Evolutionary conservation across 1,140 invertebrate species (phyloP), one percentile per base, ranked within the genome.

Genomic region (Penaeus vannamei): DNA sequence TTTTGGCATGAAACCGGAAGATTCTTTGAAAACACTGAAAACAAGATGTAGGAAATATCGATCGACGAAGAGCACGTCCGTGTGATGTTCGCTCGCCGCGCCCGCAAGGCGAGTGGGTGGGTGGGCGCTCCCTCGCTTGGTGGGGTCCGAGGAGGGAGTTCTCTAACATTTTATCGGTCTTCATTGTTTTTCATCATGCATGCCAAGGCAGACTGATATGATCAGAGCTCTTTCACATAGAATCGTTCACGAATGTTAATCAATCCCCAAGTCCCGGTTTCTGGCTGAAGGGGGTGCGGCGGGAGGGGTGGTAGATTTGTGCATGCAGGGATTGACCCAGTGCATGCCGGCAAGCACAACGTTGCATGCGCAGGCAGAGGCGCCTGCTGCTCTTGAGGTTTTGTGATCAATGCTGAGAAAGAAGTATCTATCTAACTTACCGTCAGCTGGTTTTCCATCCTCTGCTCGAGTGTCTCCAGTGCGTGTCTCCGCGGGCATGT

Each of bases 261-360:
- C 53, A 53, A 53, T 53, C 53, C 53, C 53, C 53, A 53, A 53
- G 53, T 53, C 53, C 53, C 53, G 10, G 22, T 64, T 59, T 82
- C 79, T 66, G 79, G 79, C 83, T 69, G 29, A 69, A 66, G 42
- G 80, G 85, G 86, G 86, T 62, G 46, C 83, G 79, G 42, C 69
- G 81, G 86, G 86, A 87, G 86, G 86, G 86, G 86, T 87, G 79
- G 86, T 87, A 83, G 86, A 87, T 87, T 87, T 87, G 79, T 87
- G 86, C 86, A 87, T 87, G 86, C 86, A 87, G 80, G 86, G 86
- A 87, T 87, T 87, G 86, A 87, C 86, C 86, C 86, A 87, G 86
- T 87, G 86, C 86, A 87, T 87, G 86, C 86, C 86, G 86, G 86
- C 86, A 87, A 87, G 86, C 86, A 87, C 86, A 87, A 79, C 86